Percentiles rank a stretch among this genome's conserved stretches.
Conservation (phyloP, 2,113 vertebrate species). For the Scatophagus argus region DNA sequence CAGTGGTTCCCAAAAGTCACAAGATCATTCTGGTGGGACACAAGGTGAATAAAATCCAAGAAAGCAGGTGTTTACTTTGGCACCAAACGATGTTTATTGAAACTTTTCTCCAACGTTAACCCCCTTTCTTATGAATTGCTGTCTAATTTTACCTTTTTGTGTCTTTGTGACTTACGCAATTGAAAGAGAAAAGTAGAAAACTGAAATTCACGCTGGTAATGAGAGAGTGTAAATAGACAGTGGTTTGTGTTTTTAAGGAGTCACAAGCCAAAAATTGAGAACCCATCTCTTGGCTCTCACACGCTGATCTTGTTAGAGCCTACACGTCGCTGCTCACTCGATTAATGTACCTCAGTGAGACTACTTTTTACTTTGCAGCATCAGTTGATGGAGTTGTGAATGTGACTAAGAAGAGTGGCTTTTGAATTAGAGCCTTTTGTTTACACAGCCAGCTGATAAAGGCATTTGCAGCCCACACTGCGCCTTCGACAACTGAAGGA, state of each 20-base stretch:
- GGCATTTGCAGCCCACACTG: background rate
- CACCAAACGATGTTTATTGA: background rate
- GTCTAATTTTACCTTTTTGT: background rate
- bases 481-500: background rate
- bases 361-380: background rate
- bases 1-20: background rate
- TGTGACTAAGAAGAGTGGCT: background rate
- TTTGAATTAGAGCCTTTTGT: slow-evolving; percentile 40
- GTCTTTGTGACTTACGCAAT: background rate
- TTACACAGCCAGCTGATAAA: slow-evolving; percentile 20
- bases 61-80: no score
- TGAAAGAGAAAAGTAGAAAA: background rate
- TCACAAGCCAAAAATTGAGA: background rate
- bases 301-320: slow-evolving; percentile 13
- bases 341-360: slow-evolving; percentile 1
- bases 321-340: background rate
- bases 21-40: background rate
- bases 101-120: background rate
- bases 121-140: background rate
- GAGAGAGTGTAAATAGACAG: background rate
- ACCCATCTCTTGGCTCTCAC: background rate
- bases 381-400: background rate
- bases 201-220: background rate
- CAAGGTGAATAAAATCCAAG: background rate
- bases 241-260: background rate